Base-by-base conservation (phyloP, 2,888 invertebrate species). In the Colletes collaris region DNA sequence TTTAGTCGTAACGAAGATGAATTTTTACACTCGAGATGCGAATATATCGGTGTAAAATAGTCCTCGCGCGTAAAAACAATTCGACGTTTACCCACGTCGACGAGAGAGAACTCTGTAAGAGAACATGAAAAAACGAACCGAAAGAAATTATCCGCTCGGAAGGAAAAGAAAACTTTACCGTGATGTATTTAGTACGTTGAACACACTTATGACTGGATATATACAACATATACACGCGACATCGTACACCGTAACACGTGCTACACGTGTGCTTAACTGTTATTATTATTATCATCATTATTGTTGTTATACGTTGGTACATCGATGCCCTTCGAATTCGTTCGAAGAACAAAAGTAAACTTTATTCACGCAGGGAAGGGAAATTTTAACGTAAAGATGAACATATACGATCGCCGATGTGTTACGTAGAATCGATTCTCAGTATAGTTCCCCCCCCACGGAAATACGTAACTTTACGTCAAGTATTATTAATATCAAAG, bases 241-340 rank as follows among this genome's bases (percentile, higher is more conserved):
- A 65, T 50, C 40, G 13, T 19, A 73, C 44, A 58, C 44, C 44
- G 49, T 50, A 5, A 46, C 5, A 55, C 16, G 46, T 37, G 44
- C 60, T 59, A 76, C 11, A 59, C 27, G 59, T 68, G 40, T 59
- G 16, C 40, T 4, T 16, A 27, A 49, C 37, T 10, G 35, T 66
- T 49, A 49, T 40, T 59, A 56, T 66, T 66, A 44, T 58, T 35
- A 16, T 76, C 58, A 52, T 76, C 69, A 74, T 68, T 19, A 13
- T 62, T 46, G 27, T 60, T 37, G 19, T 65, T 60, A 81, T n/a
- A 68, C 35, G 53, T 55, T 35, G 50, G 74, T 82, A 85, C 79
- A 77, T 80, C 66, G 69, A 68, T 82, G 69, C 76, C 70, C 74
- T 79, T 77, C 78, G 76, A 84, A 81, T 76, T 81, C 79, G 50